Evolutionary conservation across 2,888 invertebrate species (phyloP).

Genomic region (Amiota communis): DNA sequence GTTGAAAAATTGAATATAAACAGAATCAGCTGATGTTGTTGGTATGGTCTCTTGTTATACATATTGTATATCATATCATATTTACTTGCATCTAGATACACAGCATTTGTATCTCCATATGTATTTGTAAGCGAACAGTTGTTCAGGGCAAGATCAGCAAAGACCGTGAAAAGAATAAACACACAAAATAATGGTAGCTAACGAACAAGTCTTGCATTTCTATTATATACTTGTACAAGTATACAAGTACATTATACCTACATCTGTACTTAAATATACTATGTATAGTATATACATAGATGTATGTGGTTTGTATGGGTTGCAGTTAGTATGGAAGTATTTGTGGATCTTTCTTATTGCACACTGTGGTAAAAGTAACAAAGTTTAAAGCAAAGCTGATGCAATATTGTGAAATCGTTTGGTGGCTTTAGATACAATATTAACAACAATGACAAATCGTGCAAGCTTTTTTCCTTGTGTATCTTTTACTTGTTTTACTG

Average conservation of each 20-base stretch:
- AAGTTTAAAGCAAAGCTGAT: background rate
- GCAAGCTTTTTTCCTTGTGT: background rate
- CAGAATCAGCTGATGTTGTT: conserved; percentile 61
- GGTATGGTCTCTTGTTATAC: too few species aligned
- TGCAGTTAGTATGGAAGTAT: conserved; percentile 35
- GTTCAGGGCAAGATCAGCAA: conserved; percentile 24
- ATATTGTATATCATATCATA: background rate
- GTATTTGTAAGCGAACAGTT: conserved; percentile 24
- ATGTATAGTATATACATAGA: background rate
- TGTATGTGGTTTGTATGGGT: background rate
- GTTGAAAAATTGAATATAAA: conserved; percentile 41
- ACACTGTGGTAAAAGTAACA: background rate
- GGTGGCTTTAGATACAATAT: background rate
- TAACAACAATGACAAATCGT: conserved; percentile 7
- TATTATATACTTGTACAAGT: background rate
- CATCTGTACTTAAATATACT: too few species aligned
- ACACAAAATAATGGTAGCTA: conserved; percentile 9
- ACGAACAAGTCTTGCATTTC: background rate
- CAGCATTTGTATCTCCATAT: conserved; percentile 36
- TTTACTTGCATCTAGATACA: conserved; percentile 6
- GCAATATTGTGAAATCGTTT: conserved; percentile 34
- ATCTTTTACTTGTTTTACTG: background rate
- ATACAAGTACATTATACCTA: too few species aligned
- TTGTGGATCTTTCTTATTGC: conserved; percentile 1
- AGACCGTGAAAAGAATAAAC: conserved; percentile 17